phyloP scores from a whole-genome alignment of 2,797 vertebrate species.

The Pantherophis vulpinus region DNA sequence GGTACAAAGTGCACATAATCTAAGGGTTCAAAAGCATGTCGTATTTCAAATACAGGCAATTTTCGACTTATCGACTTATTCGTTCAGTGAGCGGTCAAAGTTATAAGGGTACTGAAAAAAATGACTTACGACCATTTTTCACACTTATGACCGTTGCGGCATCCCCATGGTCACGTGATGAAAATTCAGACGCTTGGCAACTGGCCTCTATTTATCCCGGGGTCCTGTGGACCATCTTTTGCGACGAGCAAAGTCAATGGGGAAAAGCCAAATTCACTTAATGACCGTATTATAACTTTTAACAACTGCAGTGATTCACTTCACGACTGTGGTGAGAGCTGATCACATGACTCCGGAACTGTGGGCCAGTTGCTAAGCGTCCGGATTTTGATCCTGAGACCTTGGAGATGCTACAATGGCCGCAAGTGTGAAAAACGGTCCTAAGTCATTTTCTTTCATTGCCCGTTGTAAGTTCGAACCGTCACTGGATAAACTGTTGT shows the following conservation, averaged over 20 bases:
- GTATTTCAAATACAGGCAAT: neutral
- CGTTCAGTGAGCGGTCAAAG: neutral
- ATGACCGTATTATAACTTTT: fast-evolving
- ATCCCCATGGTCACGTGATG: neutral
- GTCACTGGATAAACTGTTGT: neutral
- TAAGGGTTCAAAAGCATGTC: neutral
- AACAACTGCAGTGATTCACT: neutral
- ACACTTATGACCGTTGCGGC: neutral
- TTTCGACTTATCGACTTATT: neutral
- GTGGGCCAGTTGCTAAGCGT: neutral
- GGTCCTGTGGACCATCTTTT: neutral
- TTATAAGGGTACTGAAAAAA: neutral
- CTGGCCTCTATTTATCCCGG: neutral
- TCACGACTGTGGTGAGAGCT: too few relatives aligned
- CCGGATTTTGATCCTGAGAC: neutral
- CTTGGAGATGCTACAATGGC: too few relatives aligned
- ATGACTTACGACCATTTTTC: neutral
- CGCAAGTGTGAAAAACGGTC: neutral
- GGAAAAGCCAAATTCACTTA: neutral
- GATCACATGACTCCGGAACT: neutral
- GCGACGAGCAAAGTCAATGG: neutral
- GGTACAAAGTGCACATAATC: too few relatives aligned
- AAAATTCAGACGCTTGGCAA: neutral
- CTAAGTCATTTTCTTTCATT: neutral
- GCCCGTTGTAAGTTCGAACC: neutral